Evolutionary conservation across 1,140 invertebrate genomes (phyloP), one percentile per base, ranked within the genome.

Genomic region (Drosophila lowei): DNA sequence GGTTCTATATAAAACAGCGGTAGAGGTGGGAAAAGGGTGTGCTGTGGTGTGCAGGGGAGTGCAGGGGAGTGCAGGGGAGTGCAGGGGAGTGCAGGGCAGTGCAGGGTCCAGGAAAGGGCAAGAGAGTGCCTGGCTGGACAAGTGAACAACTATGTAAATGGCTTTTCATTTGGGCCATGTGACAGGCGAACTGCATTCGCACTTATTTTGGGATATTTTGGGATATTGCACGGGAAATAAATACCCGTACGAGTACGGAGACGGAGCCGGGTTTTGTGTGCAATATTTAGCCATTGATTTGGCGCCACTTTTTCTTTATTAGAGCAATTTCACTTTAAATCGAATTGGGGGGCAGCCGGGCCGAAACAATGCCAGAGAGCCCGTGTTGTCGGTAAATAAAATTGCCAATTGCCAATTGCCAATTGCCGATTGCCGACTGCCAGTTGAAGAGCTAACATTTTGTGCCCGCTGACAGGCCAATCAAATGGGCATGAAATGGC

Each of bases 401-500:
- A 81, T 74, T 47, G 44, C 42, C 59, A 50, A 48, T 74, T 47
- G 44, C 41, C 59, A 50, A n/a, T n/a, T n/a, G n/a, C n/a, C n/a
- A 46, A 2, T 18, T 18, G 18, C 18, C 18, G 18, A 2, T 18
- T 2, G 18, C 1, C 18, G 18, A 1, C 68, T 54, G 64, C 16
- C 61, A 53, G 53, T 60, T 71, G 48, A 48, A 68, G 50, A 56
- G 63, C 65, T 47, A 68, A 13, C 67, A 43, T 67, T 34, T 56
- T 1, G 9, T 18, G 6, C 23, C 23, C n/a, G 23, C 68, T 56
- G 78, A 86, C 81, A 77, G 72, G 70, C 77, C 83, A 85, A 86
- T 81, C 77, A 86, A 85, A 81, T 86, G 71, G 81, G 61, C 81
- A 64, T 85, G 41, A 86, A 85, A 77, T 80, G 68, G 70, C 54